Percentiles rank a stretch among this genome's conserved stretches.
phyloP scores from a whole-genome alignment of 2,888 invertebrate genomes.

The Cistogaster globosa region DNA sequence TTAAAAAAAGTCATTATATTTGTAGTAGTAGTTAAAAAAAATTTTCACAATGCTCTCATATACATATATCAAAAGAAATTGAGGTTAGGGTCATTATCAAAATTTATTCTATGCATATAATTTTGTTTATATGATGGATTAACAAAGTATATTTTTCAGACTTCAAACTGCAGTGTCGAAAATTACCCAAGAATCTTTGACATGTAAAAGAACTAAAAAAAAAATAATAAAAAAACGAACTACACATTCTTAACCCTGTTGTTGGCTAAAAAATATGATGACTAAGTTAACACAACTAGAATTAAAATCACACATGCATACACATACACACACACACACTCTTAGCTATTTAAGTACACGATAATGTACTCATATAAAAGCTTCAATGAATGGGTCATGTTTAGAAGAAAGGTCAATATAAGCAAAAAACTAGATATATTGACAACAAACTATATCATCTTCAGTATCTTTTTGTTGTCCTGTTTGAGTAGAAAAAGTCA shows the following conservation, averaged over 20 bases:
- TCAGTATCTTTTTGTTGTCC: constrained; percentile 11
- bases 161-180: constrained; percentile 12
- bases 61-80: constrained; percentile 43
- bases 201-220: constrained; percentile 28
- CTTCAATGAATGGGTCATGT: constrained; percentile 64
- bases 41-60: neutral
- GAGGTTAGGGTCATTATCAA: constrained; percentile 57
- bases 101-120: constrained; percentile 9
- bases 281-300: constrained; percentile 6
- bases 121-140: neutral
- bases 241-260: neutral
- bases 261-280: constrained; percentile 45
- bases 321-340: neutral
- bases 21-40: neutral
- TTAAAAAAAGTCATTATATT: constrained; percentile 7
- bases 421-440: constrained; percentile 48
- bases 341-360: neutral
- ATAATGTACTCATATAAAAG: neutral
- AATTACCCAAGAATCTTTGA: constrained; percentile 34
- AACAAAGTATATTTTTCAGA: neutral
- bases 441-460: constrained; percentile 13
- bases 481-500: constrained; percentile 56
- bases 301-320: too few relatives aligned
- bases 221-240: constrained; percentile 9
- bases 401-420: constrained; percentile 58